These are phyloP conservation scores for Tridacna gigas DNA, from an alignment of 2,888 invertebrate genomes.

Conservation along the genomic window DNA sequence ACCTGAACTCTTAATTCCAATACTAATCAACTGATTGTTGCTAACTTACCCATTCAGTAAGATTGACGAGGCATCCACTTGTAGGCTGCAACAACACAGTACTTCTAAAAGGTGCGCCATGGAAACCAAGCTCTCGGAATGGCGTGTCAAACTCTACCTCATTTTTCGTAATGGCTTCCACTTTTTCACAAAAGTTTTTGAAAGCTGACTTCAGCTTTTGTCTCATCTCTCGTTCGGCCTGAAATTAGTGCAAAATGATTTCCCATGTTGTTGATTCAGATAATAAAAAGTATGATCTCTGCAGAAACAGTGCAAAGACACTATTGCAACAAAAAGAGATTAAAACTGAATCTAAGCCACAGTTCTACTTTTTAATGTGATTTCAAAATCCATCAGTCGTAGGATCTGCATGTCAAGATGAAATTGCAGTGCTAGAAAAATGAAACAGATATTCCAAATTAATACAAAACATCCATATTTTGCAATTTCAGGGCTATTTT, in stretches of 20 bases:
- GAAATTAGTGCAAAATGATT: neutral
- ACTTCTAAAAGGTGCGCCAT: conserved; percentile 98
- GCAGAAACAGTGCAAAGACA: neutral
- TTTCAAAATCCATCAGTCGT: too few species aligned
- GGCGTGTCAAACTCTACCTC: conserved; percentile 99
- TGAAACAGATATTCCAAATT: too few species aligned
- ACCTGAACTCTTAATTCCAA: too few species aligned
- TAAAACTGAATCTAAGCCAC: too few species aligned
- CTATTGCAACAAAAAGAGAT: too few species aligned
- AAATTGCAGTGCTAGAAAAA: too few species aligned
- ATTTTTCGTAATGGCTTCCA: conserved; percentile 97
- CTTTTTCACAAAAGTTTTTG: conserved; percentile 99
- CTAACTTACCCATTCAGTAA: conserved; percentile 95
- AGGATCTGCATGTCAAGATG: too few species aligned
- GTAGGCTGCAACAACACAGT: conserved; percentile 98
- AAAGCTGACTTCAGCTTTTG: conserved; percentile 99
- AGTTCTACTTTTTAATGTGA: too few species aligned
- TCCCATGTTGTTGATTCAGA: neutral
- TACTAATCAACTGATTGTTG: too few species aligned
- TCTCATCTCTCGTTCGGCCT: conserved; percentile 96
- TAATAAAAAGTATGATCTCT: neutral
- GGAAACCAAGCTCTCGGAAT: conserved; percentile 98
- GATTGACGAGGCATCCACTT: conserved; percentile 97
- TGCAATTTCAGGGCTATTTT: too few species aligned
- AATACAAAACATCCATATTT: too few species aligned